Conservation (phyloP, 37 sponge, comb jelly and placozoan genomes). For the Eunapius fragilis region DNA sequence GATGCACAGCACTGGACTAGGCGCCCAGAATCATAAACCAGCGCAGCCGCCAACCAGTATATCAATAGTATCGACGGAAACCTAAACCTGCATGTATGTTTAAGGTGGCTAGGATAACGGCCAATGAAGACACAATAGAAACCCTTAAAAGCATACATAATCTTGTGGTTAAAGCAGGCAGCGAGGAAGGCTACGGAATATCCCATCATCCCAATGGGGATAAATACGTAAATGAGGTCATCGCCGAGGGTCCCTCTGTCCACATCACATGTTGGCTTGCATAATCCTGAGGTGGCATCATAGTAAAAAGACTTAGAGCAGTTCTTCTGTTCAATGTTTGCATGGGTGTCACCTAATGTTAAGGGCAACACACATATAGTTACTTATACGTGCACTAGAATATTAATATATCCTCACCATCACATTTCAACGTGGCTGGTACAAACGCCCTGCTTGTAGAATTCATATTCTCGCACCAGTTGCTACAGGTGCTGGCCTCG, state of each 20-base stretch:
- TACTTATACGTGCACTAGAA: not conserved
- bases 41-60: not conserved
- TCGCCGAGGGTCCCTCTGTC: not conserved
- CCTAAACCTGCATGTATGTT: not conserved
- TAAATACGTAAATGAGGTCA: not conserved
- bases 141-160: not conserved
- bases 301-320: not conserved
- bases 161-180: not conserved
- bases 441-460: not conserved
- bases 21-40: not conserved
- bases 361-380: too few species aligned
- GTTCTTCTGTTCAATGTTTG: not conserved
- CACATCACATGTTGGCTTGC: not conserved
- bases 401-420: not conserved
- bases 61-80: not conserved
- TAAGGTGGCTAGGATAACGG: not conserved
- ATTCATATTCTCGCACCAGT: not conserved
- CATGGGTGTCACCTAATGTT: not conserved
- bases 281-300: not conserved
- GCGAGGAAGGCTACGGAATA: not conserved
- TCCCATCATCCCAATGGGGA: not conserved
- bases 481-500: not conserved
- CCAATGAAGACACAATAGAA: not conserved
- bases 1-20: not conserved
- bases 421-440: not conserved